These are phyloP conservation scores for Rhyzopertha dominica DNA, from an alignment of 1,140 invertebrate species.

Conservation along the genomic window DNA sequence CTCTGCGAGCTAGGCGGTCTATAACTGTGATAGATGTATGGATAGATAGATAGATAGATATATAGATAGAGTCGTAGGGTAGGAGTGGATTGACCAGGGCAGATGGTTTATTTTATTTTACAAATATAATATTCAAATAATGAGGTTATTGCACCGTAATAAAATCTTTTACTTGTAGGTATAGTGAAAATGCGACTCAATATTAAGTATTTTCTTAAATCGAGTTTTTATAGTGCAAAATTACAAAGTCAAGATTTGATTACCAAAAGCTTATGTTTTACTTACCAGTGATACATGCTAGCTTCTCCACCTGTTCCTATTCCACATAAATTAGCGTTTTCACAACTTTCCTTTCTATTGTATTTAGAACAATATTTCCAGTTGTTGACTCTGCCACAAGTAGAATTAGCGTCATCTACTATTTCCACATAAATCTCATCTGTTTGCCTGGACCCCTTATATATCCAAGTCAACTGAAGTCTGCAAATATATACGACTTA, in stretches of 20 bases:
- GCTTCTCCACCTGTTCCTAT: conserved; percentile 47
- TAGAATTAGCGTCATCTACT: conserved; percentile 37
- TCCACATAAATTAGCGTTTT: conserved; percentile 49
- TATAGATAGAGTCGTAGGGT: no score
- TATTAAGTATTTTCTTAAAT: not conserved
- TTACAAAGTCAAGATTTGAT: no score
- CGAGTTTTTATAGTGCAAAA: not conserved
- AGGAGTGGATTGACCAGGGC: no score
- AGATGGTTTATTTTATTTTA: not conserved
- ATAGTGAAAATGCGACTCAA: not conserved
- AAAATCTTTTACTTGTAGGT: conserved; percentile 1
- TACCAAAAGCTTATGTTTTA: no score
- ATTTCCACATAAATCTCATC: conserved; percentile 48
- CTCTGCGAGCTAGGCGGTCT: no score
- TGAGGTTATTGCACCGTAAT: not conserved
- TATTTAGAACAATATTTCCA: conserved; percentile 49
- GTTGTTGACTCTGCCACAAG: conserved; percentile 38
- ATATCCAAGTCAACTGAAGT: conserved; percentile 50
- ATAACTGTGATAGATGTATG: no score
- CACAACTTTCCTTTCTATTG: conserved; percentile 47
- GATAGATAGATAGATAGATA: no score
- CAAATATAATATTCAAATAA: not conserved
- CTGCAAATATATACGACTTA: conserved; percentile 32
- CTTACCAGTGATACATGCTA: conserved; percentile 33
- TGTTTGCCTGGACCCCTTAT: conserved; percentile 40